Evolutionary conservation across 1,140 invertebrate genomes (phyloP), one percentile per base, ranked within the genome.

Genomic region (Sitophilus oryzae): DNA sequence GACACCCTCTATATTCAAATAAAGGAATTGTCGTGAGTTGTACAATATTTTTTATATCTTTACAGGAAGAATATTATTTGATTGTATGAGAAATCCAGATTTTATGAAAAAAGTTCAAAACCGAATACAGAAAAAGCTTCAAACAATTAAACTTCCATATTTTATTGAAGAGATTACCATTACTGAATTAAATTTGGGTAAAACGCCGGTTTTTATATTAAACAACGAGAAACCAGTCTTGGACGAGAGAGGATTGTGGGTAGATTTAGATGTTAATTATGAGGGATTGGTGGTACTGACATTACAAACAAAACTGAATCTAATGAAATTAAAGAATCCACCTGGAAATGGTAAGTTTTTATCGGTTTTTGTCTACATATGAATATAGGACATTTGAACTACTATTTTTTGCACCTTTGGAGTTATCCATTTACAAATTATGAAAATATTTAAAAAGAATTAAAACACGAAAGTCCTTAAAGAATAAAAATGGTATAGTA

Each of bases 251-350:
- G 95, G 96, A 2, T 73, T 96, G 15, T 98, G 94, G 94, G 76
- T 96, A 2, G 91, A 98, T 74, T 75, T 96, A 10, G 89, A 96
- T 67, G 73, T 98, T 36, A 83, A 82, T 8, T 98, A 98, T 73
- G 83, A 88, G 62, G 96, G 96, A 23, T 82, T 83, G 43, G 82
- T 92, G 21, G 81, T 85, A 49, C 88, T 98, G 77, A 93, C 89
- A 1, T 81, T 98, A n/a, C 90, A 93, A 66, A 98, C 95, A 0
- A 93, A 96, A 71, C 73, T 98, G 20, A 97, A 98, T 76, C 76
- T 98, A 30, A 84, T 97, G 82, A 94, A 92, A 67, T 75, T 97
- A 6, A 84, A 82, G 55, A 73, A 67, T 46, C 65, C 63, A 0
- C 68, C 58, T 34, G 18, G 54, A 11, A 50, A 54, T 37, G 61